phyloP scores from a whole-genome alignment of 1,140 invertebrate genomes.

The Aethina tumida region DNA sequence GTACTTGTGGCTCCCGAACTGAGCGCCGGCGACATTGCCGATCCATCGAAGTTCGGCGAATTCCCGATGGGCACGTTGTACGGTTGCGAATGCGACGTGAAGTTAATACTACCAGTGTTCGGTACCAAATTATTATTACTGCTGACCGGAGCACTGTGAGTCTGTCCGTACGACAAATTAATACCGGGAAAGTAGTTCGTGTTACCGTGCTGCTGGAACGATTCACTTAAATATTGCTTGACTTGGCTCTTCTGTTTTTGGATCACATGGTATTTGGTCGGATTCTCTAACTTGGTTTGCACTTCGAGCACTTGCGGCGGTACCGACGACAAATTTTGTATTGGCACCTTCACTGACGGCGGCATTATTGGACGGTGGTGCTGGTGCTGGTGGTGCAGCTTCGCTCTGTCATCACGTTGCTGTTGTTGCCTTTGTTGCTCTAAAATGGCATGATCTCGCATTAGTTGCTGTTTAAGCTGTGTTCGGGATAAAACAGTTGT shows the following conservation, averaged over 20 bases:
- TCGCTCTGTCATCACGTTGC: conserved; percentile 32
- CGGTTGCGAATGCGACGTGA: conserved; percentile 10
- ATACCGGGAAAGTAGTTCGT: conserved; percentile 17
- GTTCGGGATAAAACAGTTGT: conserved; percentile 70
- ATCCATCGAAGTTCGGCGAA: conserved; percentile 45
- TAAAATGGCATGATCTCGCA: conserved; percentile 66
- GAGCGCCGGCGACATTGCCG: conserved; percentile 55
- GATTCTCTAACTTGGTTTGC: conserved; percentile 76
- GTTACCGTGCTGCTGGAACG: conserved; percentile 51
- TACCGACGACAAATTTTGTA: conserved; percentile 53
- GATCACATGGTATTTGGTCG: conserved; percentile 82
- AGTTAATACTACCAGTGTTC: conserved; percentile 3
- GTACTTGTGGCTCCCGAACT: conserved; percentile 64
- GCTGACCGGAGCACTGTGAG: conserved; percentile 33
- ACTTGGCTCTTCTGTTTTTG: conserved; percentile 85
- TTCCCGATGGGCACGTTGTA: conserved; percentile 24
- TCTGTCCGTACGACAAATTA: conserved; percentile 26
- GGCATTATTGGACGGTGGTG: conserved; percentile 33
- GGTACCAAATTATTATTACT: conserved; percentile 5
- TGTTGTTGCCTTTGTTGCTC: conserved; percentile 56
- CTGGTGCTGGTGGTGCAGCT: conserved; percentile 21
- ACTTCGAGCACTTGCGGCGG: conserved; percentile 75
- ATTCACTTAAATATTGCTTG: conserved; percentile 71
- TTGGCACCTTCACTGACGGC: conserved; percentile 43
- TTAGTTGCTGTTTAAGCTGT: conserved; percentile 75